These are phyloP conservation scores for Rhingia rostrata DNA, from an alignment of 2,888 invertebrate genomes.

Conservation along the genomic window DNA sequence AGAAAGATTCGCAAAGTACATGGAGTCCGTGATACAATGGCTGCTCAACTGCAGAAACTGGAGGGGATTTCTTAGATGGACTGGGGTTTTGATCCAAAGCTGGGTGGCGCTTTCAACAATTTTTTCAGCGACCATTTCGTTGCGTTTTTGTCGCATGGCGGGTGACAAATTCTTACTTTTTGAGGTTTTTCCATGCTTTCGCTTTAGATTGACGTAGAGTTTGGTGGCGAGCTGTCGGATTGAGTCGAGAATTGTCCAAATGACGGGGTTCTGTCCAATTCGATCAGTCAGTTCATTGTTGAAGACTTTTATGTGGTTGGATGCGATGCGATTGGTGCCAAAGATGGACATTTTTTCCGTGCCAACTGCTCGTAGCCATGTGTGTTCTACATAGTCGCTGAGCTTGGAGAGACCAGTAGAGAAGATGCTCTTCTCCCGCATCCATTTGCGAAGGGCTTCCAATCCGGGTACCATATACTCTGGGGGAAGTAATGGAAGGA, in stretches of 20 bases:
- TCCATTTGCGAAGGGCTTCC: conserved; percentile 77
- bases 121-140: conserved; percentile 75
- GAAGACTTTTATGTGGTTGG: conserved; percentile 77
- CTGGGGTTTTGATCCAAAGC: conserved; percentile 77
- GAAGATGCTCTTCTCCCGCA: conserved; percentile 76
- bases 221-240: conserved; percentile 76
- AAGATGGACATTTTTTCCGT: conserved; percentile 78
- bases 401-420: conserved; percentile 66
- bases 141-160: conserved; percentile 59
- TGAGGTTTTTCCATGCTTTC: conserved; percentile 49
- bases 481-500: conserved; percentile 77
- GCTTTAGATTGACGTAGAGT: conserved; percentile 72
- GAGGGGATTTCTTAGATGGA: conserved; percentile 77
- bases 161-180: conserved; percentile 59
- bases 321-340: conserved; percentile 76
- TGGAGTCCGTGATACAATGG: conserved; percentile 77
- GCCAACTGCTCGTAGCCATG: conserved; percentile 76
- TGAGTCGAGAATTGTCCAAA: conserved; percentile 76
- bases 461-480: conserved; percentile 77
- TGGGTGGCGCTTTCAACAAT: conserved; percentile 77
- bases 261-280: conserved; percentile 74
- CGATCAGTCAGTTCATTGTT: conserved; percentile 75
- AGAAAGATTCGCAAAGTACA: conserved; percentile 72
- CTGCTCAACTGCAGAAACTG: conserved; percentile 77
- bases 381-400: conserved; percentile 76